Conservation (phyloP, 2,797 vertebrate genomes). For the Macropodus opercularis region DNA sequence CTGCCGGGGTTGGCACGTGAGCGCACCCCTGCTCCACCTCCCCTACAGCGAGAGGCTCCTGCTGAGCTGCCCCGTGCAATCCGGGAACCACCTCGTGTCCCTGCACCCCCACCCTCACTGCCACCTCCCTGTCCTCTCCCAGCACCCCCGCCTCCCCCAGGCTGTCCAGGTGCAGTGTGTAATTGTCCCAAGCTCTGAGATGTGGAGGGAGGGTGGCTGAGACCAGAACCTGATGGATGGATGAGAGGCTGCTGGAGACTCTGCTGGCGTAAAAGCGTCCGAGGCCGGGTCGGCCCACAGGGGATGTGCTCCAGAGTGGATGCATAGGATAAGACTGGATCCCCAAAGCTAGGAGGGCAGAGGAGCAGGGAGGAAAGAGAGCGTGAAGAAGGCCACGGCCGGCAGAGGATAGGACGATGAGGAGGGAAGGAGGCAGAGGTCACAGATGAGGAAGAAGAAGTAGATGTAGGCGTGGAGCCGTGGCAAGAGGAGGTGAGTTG, state of each 20-base stretch:
- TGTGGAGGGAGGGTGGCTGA: constrained; percentile 88
- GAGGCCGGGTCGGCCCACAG: constrained; percentile 86
- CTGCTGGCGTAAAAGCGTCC: constrained; percentile 94
- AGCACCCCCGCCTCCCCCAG: constrained; percentile 77
- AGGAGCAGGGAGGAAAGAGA: constrained; percentile 85
- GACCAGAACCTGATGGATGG: constrained; percentile 83
- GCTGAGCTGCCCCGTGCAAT: constrained; percentile 82
- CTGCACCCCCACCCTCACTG: constrained; percentile 82
- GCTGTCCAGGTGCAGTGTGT: constrained; percentile 82
- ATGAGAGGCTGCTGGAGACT: constrained; percentile 96
- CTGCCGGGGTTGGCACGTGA: constrained; percentile 90
- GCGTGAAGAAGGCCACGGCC: constrained; percentile 83
- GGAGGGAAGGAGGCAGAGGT: constrained; percentile 60
- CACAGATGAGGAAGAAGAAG: constrained; percentile 35
- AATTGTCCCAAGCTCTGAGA: constrained; percentile 97
- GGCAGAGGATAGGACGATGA: constrained; percentile 74
- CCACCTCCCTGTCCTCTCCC: constrained; percentile 81
- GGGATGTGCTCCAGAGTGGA: constrained; percentile 95
- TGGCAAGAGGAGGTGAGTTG: constrained; percentile 46
- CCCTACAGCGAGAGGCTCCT: constrained; percentile 84
- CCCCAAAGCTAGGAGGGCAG: constrained; percentile 87
- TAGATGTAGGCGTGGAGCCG: constrained; percentile 65
- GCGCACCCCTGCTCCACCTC: constrained; percentile 83
- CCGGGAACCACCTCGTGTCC: constrained; percentile 80
- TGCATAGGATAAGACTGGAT: constrained; percentile 89